Evolutionary conservation across 1,140 invertebrate species (phyloP).

Genomic region (Temnothorax nylanderi): DNA sequence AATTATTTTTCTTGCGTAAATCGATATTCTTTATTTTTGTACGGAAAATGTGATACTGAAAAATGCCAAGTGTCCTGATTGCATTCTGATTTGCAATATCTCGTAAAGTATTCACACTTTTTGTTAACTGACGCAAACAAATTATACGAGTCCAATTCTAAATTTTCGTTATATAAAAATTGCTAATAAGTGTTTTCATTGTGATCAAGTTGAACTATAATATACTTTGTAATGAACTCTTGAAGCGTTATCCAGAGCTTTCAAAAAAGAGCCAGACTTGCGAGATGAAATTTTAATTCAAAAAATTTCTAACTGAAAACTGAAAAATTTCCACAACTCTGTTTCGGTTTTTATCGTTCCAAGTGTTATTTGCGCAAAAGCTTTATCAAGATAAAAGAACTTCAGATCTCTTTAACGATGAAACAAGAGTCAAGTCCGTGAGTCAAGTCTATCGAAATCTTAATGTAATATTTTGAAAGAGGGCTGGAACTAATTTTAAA

Average conservation of each 20-base stretch:
- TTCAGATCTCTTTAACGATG: background rate
- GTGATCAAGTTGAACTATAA: background rate
- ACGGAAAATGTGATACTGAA: background rate
- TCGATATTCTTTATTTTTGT: background rate
- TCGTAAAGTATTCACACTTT: background rate
- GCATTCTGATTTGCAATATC: background rate
- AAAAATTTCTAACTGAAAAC: background rate
- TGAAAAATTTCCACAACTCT: background rate
- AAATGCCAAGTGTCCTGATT: background rate
- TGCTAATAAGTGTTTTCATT: background rate
- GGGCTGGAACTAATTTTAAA: background rate
- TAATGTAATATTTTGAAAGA: background rate
- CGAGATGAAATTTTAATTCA: background rate
- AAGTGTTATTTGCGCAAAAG: background rate
- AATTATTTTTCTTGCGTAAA: background rate
- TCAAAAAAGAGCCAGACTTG: background rate
- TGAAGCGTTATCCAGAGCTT: background rate
- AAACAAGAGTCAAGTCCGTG: background rate
- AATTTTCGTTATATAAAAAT: background rate
- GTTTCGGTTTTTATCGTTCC: background rate
- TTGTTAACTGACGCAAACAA: background rate
- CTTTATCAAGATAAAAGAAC: background rate
- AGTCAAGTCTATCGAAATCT: background rate
- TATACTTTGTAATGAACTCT: background rate
- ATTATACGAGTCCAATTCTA: background rate